phyloP scores from a whole-genome alignment of 2,113 vertebrate species.

The Apodemus speciosus region DNA sequence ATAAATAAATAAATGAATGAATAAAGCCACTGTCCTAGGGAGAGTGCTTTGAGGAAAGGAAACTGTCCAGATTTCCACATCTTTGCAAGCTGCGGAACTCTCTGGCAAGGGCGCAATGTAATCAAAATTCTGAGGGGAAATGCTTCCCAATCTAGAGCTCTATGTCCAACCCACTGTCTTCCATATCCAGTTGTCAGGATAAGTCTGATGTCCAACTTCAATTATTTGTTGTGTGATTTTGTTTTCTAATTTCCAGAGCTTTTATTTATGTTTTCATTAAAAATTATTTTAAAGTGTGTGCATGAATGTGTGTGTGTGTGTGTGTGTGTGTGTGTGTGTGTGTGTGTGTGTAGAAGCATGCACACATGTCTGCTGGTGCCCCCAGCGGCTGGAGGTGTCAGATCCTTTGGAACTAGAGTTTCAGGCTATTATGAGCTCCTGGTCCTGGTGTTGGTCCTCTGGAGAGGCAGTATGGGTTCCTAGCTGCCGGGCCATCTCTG shows the following conservation, averaged over 20 bases:
- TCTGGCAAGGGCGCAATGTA: not conserved
- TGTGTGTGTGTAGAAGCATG: not conserved
- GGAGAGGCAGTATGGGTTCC: not conserved
- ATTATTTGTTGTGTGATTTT: not conserved
- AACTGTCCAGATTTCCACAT: not conserved
- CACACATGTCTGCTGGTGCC: not conserved
- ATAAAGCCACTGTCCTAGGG: not conserved
- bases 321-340: not conserved
- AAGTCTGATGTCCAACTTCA: not conserved
- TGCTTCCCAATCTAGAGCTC: not conserved
- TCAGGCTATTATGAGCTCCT: not conserved
- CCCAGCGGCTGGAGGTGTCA: not conserved
- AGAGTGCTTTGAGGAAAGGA: not conserved
- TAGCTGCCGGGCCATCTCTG: not conserved
- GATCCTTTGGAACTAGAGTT: not conserved
- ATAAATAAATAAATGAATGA: too few relatives aligned
- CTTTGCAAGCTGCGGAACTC: not conserved
- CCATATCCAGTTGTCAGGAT: not conserved
- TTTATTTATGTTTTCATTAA: not conserved
- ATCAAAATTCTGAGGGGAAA: not conserved
- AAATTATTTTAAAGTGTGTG: not conserved
- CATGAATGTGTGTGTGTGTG: not conserved
- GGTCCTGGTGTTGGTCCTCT: not conserved
- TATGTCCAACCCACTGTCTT: not conserved
- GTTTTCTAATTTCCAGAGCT: not conserved